Percentiles rank a stretch among this genome's conserved stretches.
phyloP scores from a whole-genome alignment of 2,888 invertebrate genomes.

The Drosophila algonquin region DNA sequence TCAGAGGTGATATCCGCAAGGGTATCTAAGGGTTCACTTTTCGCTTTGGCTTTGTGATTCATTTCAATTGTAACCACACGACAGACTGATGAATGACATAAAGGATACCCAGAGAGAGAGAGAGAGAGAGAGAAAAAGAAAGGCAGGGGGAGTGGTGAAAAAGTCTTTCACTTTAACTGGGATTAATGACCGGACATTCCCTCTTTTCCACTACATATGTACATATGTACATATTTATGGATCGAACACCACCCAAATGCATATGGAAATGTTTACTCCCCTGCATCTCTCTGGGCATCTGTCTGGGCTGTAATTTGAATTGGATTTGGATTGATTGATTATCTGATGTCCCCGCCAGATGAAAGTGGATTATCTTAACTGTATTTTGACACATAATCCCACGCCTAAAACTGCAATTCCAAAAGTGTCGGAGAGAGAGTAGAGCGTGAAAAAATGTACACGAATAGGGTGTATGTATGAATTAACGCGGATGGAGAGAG shows the following conservation, averaged over 20 bases:
- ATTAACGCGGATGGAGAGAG: background rate
- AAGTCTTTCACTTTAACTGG: background rate
- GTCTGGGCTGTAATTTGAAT: background rate
- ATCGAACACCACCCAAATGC: background rate
- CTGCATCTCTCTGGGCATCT: background rate
- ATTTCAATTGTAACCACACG: background rate
- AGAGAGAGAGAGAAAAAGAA: background rate
- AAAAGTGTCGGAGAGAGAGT: background rate
- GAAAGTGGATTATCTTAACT: background rate
- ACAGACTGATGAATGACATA: background rate
- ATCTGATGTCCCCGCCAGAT: background rate
- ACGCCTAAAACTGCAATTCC: background rate
- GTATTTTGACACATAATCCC: background rate
- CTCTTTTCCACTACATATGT: slow-evolving; percentile 1
- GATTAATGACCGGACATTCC: background rate
- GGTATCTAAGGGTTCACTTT: background rate
- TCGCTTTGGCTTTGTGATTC: background rate
- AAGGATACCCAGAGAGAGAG: background rate
- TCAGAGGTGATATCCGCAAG: background rate
- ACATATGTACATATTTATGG: background rate
- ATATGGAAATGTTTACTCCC: background rate
- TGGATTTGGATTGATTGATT: background rate
- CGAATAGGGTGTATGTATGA: background rate
- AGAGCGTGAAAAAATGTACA: background rate
- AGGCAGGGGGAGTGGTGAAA: background rate